These are phyloP conservation scores for Narcine bancroftii DNA, from an alignment of 2,113 vertebrate species.

Conservation along the genomic window DNA sequence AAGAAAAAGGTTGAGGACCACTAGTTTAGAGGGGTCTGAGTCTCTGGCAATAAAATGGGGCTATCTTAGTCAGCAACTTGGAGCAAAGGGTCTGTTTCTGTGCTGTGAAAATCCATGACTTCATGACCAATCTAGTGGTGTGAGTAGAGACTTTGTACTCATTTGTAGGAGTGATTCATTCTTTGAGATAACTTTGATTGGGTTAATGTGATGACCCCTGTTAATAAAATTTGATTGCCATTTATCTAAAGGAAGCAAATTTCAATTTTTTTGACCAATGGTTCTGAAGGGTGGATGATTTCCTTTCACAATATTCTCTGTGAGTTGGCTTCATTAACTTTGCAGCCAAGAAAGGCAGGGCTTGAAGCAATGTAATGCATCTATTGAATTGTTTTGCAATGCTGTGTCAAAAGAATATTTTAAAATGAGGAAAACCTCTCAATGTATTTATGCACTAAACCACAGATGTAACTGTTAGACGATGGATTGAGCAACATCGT, in stretches of 20 bases:
- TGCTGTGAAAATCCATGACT: too few relatives aligned
- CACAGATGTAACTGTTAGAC: conserved; percentile 37
- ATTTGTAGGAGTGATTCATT: background rate
- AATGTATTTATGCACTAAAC: conserved; percentile 41
- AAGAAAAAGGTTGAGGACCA: too few relatives aligned
- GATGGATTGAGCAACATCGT: conserved; percentile 27
- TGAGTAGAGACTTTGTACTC: background rate
- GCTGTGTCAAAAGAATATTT: conserved; percentile 22
- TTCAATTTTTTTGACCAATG: background rate
- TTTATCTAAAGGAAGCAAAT: background rate
- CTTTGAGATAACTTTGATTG: background rate
- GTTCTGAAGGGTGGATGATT: background rate
- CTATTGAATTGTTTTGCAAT: background rate
- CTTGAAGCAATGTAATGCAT: too few relatives aligned
- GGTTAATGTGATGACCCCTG: background rate
- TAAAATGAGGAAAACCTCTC: conserved; percentile 41
- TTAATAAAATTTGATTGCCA: background rate
- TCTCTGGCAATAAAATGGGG: too few relatives aligned
- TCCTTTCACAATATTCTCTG: background rate
- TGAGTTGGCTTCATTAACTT: background rate
- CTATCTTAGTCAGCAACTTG: too few relatives aligned
- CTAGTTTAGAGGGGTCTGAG: too few relatives aligned
- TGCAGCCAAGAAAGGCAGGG: background rate
- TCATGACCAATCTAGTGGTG: background rate
- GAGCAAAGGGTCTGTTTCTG: too few relatives aligned